Evolutionary conservation across 2,888 invertebrate species (phyloP).

Genomic region (Nephrocerus scutellatus): DNA sequence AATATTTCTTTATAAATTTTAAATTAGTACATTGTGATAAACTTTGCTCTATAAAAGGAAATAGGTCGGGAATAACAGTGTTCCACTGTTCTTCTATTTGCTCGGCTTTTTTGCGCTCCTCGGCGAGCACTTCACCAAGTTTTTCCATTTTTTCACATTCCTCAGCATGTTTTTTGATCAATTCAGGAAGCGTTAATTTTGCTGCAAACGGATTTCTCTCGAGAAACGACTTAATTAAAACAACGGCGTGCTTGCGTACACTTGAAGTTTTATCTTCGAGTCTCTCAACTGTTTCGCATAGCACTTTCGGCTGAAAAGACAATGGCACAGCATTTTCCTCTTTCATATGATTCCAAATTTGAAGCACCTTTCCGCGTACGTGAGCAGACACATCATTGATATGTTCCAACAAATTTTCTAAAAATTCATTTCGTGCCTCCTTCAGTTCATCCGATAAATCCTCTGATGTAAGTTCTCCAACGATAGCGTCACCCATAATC

Average conservation of each 20-base stretch:
- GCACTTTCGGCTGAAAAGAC: constrained; percentile 58
- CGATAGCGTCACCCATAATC: constrained; percentile 73
- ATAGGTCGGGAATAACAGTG: constrained; percentile 33
- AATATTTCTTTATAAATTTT: background rate
- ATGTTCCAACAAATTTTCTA: constrained; percentile 74
- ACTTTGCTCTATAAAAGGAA: constrained; percentile 36
- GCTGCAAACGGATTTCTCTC: constrained; percentile 82
- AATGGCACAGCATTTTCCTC: constrained; percentile 73
- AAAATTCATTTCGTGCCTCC: constrained; percentile 66
- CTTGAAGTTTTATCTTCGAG: constrained; percentile 75
- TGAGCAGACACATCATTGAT: constrained; percentile 77
- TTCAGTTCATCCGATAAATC: constrained; percentile 61
- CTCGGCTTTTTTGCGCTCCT: constrained; percentile 51
- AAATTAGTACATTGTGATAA: constrained; percentile 29
- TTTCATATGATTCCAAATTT: constrained; percentile 75
- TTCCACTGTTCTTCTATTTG: constrained; percentile 48
- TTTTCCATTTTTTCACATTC: constrained; percentile 43
- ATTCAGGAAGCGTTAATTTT: constrained; percentile 52
- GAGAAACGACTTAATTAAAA: constrained; percentile 58
- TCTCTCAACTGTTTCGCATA: constrained; percentile 62
- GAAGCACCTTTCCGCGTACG: constrained; percentile 76
- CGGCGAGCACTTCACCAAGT: constrained; percentile 51
- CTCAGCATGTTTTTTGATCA: constrained; percentile 55
- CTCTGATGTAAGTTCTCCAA: constrained; percentile 65
- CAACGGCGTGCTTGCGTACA: constrained; percentile 74